A percentile compares a stretch with the other conserved stretches of the same genome.
These are phyloP conservation scores for Origma solitaria DNA, from an alignment of 2,113 vertebrate species.

Conservation along the genomic window DNA sequence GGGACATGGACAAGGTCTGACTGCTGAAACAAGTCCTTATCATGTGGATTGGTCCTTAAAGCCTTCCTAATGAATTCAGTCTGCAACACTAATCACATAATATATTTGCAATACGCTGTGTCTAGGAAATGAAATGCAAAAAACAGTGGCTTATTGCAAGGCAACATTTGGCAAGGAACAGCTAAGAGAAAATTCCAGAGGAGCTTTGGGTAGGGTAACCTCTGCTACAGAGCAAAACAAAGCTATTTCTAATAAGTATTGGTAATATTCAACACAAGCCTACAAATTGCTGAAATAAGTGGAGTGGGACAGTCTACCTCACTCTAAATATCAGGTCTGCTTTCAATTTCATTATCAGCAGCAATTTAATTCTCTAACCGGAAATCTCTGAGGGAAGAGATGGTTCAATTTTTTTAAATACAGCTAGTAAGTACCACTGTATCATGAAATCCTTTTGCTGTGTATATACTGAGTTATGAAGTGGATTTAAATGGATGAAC, in stretches of 20 bases:
- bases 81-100: too few species aligned
- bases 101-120: background rate
- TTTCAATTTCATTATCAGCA: slow-evolving; percentile 45
- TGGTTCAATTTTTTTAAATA: background rate
- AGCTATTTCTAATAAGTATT: background rate
- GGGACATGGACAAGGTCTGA: too few species aligned
- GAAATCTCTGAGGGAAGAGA: background rate
- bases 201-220: background rate
- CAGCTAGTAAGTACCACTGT: background rate
- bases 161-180: background rate
- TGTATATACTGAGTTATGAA: slow-evolving; percentile 69
- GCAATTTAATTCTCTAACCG: slow-evolving; percentile 41
- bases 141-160: background rate
- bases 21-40: background rate
- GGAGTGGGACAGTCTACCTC: background rate
- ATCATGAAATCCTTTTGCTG: slow-evolving; percentile 55
- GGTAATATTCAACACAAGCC: background rate
- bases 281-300: background rate
- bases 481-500: slow-evolving; percentile 72
- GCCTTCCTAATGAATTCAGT: background rate
- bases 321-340: background rate
- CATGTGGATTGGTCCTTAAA: background rate
- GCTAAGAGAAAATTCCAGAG: background rate
- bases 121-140: background rate
- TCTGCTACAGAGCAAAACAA: background rate